Evolutionary conservation across 2,888 invertebrate genomes (phyloP), one percentile per base, ranked within the genome.

Genomic region (Pammene aurita): DNA sequence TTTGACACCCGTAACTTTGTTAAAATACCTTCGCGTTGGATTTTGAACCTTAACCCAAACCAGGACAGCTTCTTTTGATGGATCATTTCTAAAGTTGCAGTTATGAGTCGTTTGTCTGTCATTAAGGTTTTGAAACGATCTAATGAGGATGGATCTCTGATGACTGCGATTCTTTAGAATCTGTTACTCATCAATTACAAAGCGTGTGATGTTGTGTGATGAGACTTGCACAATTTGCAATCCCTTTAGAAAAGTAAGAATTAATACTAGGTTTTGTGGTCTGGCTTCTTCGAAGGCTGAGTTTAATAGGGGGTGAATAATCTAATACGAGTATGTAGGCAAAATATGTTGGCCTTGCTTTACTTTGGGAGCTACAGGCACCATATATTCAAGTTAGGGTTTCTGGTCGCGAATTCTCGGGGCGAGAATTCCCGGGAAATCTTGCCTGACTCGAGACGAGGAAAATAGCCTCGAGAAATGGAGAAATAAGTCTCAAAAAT

Each of bases 1-100:
- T 83, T 83, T 83, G 83, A 80, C 78, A 64, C 74, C 73, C 72
- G 76, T 78, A 78, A 83, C 80, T 81, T 80, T 80, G 77, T 75
- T 72, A 66, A 64, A 48, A 62, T 66, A 54, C 55, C 52, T 38
- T 13, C 48, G 11, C 26, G 55, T 14, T 44, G 56, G 42, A 73
- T 57, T 68, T 60, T 60, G 55, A 16, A 50, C 67, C 66, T 58
- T 70, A 66, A 26, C 34, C 72, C 42, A 9, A 38, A 54, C 44
- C 7, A n/a, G 71, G 71, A 71, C 60, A 60, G 70, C 50, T 70
- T 44, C 50, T 54, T 34, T 55, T 44, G 16, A 34, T 35, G 6
- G 46, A 4, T 4, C n/a, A 44, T 41, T 16, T 60, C 41, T 62
- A 71, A 72, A 72, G 72, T 72, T 76, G 58, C 65, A 44, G 72